Evolutionary conservation across 2,113 vertebrate species (phyloP).

Genomic region (Orycteropus afer): DNA sequence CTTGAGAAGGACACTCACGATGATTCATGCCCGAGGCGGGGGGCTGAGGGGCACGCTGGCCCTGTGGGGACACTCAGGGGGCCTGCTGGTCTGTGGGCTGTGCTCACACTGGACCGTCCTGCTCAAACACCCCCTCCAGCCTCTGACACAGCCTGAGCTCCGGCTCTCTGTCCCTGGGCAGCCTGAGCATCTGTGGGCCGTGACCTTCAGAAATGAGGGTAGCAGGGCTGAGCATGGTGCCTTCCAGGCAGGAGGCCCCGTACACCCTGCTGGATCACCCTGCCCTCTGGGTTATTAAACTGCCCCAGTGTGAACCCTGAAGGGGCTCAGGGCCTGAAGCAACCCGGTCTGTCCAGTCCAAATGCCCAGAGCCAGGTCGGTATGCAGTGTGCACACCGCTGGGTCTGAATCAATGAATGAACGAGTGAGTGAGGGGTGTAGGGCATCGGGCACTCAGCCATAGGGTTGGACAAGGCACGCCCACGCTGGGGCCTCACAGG

Average conservation of each 20-base stretch:
- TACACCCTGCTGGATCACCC: accelerated
- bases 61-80: neutral
- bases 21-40: accelerated
- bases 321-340: neutral
- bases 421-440: neutral
- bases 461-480: neutral
- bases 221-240: neutral
- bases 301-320: accelerated
- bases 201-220: neutral
- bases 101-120: neutral
- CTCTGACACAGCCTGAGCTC: neutral
- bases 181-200: neutral
- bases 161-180: neutral
- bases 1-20: neutral
- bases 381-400: accelerated
- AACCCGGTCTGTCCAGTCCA: too few relatives aligned
- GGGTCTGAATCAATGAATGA: neutral
- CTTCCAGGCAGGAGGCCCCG: neutral
- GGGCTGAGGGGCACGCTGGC: accelerated
- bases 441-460: neutral
- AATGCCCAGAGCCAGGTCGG: neutral
- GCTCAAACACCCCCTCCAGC: too few relatives aligned
- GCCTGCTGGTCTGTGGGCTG: neutral
- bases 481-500: neutral
- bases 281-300: accelerated